Base-by-base conservation (phyloP, 2,797 vertebrate species). In the Bovichtus variegatus region DNA sequence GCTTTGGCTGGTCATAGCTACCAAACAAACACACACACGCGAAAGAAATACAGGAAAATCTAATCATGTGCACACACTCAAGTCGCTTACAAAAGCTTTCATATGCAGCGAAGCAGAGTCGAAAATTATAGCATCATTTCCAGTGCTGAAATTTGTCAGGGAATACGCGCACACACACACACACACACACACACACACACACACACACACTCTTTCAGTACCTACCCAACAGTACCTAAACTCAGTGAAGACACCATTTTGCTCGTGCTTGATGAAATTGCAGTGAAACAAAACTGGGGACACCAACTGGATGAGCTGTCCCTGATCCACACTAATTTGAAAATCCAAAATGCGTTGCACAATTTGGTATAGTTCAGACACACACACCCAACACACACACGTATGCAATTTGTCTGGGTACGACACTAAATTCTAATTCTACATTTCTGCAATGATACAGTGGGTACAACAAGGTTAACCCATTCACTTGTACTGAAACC, bases 1-100 rank as follows among this genome's bases (percentile, higher is more conserved):
- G 58, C 77, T 84, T 86, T 78, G 68, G 68, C 57, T 78, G 75
- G 63, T 71, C 70, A 81, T 53, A 46, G 46, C 46, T 66, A 68
- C 8, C 57, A 47, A 75, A 59, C 44, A 72, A 65, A 74, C 58
- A 34, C 43, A 63, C 21, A 23, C 21, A 23, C 11, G 10, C 23
- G 10, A n/a, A n/a, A n/a, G n/a, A 65, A 57, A 54, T 21, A 63
- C 29, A 60, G 25, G 15, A 34, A 75, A 46, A 78, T 64, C 5
- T n/a, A 73, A 40, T 67, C 61, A 80, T 23, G 4, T 3, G 9
- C 36, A 67, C 40, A 72, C 18, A 71, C 23, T 53, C 27, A 46
- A 71, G 25, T 13, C 36, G 11, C 58, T 41, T 41, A 40, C 51
- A 23, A 70, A 76, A 38, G 31, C 66, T 65, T 80, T 50, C 19